These are phyloP conservation scores for Nomada fucata DNA, from an alignment of 2,888 invertebrate species.

Conservation along the genomic window DNA sequence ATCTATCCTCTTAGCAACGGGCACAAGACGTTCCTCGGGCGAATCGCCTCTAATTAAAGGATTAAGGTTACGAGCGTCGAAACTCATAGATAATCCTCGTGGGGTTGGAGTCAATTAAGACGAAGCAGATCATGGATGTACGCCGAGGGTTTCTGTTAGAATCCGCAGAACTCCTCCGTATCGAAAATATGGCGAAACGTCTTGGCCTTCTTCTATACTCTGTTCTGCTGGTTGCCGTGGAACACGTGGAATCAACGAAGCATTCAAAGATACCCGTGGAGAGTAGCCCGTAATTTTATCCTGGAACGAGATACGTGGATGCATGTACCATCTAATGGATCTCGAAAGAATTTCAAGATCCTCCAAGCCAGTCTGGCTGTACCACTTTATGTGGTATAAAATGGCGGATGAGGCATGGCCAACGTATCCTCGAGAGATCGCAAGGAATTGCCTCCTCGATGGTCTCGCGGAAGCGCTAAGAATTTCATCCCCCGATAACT, in stretches of 20 bases:
- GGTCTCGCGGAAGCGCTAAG: background rate
- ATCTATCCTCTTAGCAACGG: slow-evolving; percentile 34
- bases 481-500: slow-evolving; percentile 24
- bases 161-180: slow-evolving; percentile 58
- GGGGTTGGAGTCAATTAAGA: slow-evolving; percentile 66
- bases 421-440: slow-evolving; percentile 26
- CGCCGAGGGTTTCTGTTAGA: slow-evolving; percentile 44
- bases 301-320: slow-evolving; percentile 30
- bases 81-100: slow-evolving; percentile 63
- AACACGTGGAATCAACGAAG: slow-evolving; percentile 1
- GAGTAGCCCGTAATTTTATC: slow-evolving; percentile 33
- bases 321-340: slow-evolving; percentile 32
- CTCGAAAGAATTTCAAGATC: slow-evolving; percentile 38
- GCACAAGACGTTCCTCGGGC: slow-evolving; percentile 30
- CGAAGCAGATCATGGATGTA: slow-evolving; percentile 31
- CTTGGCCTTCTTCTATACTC: background rate
- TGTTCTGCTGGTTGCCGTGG: background rate
- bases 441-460: slow-evolving; percentile 15
- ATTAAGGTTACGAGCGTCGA: slow-evolving; percentile 59
- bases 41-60: slow-evolving; percentile 66
- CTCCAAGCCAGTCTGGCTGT: background rate
- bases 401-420: slow-evolving; percentile 26
- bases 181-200: slow-evolving; percentile 31
- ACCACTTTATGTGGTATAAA: slow-evolving; percentile 24
- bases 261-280: slow-evolving; percentile 31